These are phyloP conservation scores for Cotesia vestalis DNA, from an alignment of 1,140 invertebrate genomes.

Conservation along the genomic window DNA sequence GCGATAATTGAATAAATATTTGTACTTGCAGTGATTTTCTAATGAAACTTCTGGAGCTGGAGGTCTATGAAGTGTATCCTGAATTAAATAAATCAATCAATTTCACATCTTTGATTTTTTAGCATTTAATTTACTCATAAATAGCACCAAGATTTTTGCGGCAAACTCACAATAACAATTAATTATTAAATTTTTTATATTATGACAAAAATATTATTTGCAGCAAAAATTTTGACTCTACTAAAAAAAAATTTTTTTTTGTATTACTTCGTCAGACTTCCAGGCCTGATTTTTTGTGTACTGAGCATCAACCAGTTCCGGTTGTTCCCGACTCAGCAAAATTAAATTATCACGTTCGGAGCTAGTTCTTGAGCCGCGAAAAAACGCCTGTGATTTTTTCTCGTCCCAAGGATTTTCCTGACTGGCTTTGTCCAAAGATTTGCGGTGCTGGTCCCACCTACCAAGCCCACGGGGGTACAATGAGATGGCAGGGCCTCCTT, in stretches of 20 bases:
- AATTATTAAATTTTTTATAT: too few relatives aligned
- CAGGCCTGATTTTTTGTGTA: conserved; percentile 99
- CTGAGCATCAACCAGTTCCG: conserved; percentile 87
- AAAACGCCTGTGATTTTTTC: conserved; percentile 84
- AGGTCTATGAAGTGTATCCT: conserved; percentile 85
- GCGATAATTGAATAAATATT: conserved; percentile 95
- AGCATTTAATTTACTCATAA: too few relatives aligned
- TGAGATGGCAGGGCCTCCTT: conserved; percentile 94
- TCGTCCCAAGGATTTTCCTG: conserved; percentile 77
- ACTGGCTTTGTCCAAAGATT: conserved; percentile 74
- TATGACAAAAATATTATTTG: too few relatives aligned
- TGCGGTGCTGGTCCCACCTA: conserved; percentile 87
- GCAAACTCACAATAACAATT: too few relatives aligned
- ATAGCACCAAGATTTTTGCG: too few relatives aligned
- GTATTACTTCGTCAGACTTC: conserved; percentile 78
- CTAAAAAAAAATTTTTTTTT: background rate
- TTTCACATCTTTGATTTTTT: too few relatives aligned
- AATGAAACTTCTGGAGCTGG: conserved; percentile 89
- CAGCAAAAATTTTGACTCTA: too few relatives aligned
- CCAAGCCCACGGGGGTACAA: conserved; percentile 93
- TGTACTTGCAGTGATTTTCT: conserved; percentile 92
- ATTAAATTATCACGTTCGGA: conserved; percentile 90
- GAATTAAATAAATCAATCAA: conserved; percentile 42
- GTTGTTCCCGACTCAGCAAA: conserved; percentile 80
- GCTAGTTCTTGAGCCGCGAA: conserved; percentile 92